phyloP scores from a whole-genome alignment of 2,888 invertebrate species.

The Anodontia alba region DNA sequence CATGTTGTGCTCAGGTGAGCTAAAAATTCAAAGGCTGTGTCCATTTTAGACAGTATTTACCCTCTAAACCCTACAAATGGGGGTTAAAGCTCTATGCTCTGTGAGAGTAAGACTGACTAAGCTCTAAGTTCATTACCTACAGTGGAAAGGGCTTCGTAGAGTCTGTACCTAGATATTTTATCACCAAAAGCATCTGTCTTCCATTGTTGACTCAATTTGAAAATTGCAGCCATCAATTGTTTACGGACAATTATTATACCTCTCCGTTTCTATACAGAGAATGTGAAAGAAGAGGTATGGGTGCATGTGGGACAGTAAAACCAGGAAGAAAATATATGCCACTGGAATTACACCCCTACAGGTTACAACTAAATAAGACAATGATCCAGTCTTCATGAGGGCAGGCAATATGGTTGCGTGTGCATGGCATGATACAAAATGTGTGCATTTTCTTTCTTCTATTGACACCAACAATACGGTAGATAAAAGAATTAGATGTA shows the following conservation, averaged over 20 bases:
- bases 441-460: conserved; percentile 43
- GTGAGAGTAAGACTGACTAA: conserved; percentile 50
- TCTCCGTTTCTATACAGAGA: conserved; percentile 10
- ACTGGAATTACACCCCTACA: conserved; percentile 23
- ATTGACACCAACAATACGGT: conserved; percentile 18
- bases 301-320: conserved; percentile 50
- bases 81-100: conserved; percentile 40
- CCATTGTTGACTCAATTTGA: neutral
- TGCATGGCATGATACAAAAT: conserved; percentile 61
- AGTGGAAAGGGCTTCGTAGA: conserved; percentile 11
- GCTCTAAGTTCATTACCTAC: conserved; percentile 32
- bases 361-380: conserved; percentile 37
- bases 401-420: conserved; percentile 43
- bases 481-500: conserved; percentile 20
- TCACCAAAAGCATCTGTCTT: conserved; percentile 34
- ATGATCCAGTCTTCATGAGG: conserved; percentile 56
- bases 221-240: neutral
- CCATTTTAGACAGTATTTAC: conserved; percentile 40
- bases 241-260: conserved; percentile 12
- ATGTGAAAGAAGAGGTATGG: conserved; percentile 26
- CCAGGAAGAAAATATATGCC: conserved; percentile 46
- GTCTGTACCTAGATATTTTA: neutral
- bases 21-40: conserved; percentile 55
- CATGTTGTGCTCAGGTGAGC: too few relatives aligned
- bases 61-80: conserved; percentile 40